Conservation (phyloP, 2,113 vertebrate species). For the Origma solitaria region DNA sequence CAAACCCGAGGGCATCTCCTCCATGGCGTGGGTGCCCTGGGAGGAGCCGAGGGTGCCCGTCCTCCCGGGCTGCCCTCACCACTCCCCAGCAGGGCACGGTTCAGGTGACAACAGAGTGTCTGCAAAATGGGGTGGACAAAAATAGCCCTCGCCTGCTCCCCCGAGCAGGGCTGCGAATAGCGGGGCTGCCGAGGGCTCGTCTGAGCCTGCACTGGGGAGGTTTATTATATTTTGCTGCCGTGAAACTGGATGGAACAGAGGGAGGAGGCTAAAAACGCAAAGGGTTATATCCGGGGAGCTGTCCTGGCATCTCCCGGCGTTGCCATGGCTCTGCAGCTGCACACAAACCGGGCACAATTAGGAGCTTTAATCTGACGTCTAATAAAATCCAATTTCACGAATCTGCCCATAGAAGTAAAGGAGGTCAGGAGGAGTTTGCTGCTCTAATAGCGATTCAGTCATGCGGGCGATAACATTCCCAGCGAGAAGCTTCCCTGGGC, state of each 20-base stretch:
- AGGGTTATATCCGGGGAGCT: background rate
- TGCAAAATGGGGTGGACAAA: background rate
- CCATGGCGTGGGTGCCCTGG: background rate
- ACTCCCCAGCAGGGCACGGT: background rate
- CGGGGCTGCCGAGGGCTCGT: background rate
- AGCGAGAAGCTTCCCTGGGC: background rate
- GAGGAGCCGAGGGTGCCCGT: background rate
- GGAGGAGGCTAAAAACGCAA: background rate
- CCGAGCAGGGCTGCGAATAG: background rate
- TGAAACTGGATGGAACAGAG: background rate
- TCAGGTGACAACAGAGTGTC: slow-evolving; percentile 1
- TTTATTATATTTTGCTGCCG: background rate
- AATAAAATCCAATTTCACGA: slow-evolving; percentile 19
- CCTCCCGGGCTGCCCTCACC: background rate
- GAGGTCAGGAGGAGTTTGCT: background rate
- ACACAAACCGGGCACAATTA: background rate
- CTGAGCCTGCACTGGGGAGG: background rate
- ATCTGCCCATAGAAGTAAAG: background rate
- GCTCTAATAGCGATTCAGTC: background rate
- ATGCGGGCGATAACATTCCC: background rate
- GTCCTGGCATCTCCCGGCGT: background rate
- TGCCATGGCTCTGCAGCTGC: slow-evolving; percentile 43
- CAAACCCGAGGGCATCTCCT: slow-evolving; percentile 27
- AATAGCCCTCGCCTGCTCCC: background rate
- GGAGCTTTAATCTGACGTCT: background rate